A percentile compares a stretch with the other conserved stretches of the same genome.
Conservation (phyloP, 2,888 invertebrate genomes). For the Arenicola marina region DNA sequence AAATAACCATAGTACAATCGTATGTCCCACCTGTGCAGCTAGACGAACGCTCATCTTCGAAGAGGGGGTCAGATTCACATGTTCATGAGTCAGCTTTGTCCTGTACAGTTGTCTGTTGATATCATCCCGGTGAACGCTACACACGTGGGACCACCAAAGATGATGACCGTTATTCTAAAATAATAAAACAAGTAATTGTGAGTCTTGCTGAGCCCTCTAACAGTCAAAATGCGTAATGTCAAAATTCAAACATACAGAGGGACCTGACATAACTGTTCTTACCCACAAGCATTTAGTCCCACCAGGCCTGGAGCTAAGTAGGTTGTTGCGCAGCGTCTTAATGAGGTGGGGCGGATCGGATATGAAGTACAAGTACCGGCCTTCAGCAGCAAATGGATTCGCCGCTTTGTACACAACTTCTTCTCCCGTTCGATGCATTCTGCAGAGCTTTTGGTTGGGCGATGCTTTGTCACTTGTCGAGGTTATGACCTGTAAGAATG, state of each 20-base stretch:
- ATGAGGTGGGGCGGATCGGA: constrained; percentile 16
- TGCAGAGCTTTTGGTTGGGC: constrained; percentile 7
- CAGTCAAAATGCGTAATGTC: too few relatives aligned
- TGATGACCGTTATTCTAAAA: constrained; percentile 12
- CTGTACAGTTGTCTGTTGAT: not conserved
- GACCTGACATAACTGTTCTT: not conserved
- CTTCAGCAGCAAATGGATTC: constrained; percentile 6
- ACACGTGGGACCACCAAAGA: constrained; percentile 10
- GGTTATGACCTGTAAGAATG: constrained; percentile 8
- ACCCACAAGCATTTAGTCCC: constrained; percentile 9
- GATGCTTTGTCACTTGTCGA: constrained; percentile 14
- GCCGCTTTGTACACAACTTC: not conserved
- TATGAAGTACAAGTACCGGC: constrained; percentile 4
- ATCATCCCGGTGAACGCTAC: constrained; percentile 4
- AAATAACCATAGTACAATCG: not conserved
- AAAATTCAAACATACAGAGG: too few relatives aligned
- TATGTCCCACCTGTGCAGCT: constrained; percentile 15
- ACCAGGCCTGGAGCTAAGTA: constrained; percentile 2
- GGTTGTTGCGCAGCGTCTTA: constrained; percentile 13
- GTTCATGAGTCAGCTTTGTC: constrained; percentile 13
- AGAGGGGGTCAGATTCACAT: constrained; percentile 11
- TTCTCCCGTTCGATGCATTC: constrained; percentile 1
- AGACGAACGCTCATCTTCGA: constrained; percentile 9
- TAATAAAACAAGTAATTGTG: not conserved
- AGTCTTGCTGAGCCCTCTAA: too few relatives aligned